Percentiles rank a stretch among this genome's conserved stretches.
These are phyloP conservation scores for Hemaris fuciformis DNA, from an alignment of 2,888 invertebrate species.

Conservation along the genomic window DNA sequence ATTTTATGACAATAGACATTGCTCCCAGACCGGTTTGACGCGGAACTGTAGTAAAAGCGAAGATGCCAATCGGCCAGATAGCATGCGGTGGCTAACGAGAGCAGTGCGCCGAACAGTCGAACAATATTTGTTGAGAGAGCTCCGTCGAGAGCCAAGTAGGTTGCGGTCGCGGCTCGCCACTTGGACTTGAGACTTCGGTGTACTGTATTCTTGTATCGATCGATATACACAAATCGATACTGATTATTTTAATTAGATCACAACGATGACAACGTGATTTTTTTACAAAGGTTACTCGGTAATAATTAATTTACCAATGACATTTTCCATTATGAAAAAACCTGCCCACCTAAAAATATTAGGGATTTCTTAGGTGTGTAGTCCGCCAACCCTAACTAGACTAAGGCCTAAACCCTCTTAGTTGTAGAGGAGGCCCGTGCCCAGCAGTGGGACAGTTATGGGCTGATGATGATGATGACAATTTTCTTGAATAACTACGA, in stretches of 20 bases:
- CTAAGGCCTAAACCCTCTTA: too few species aligned
- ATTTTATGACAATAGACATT: neutral
- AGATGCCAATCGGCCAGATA: slow-evolving; percentile 6
- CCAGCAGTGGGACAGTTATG: too few species aligned
- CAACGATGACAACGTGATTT: too few species aligned
- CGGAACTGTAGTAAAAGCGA: neutral
- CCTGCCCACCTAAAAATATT: too few species aligned
- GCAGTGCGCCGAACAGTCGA: neutral
- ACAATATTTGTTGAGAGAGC: slow-evolving; percentile 12
- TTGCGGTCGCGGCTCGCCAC: slow-evolving; percentile 52
- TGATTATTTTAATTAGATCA: neutral
- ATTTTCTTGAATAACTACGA: too few species aligned
- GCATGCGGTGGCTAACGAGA: neutral
- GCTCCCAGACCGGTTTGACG: neutral
- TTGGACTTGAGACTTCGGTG: slow-evolving; percentile 45
- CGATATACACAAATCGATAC: neutral
- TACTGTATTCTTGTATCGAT: slow-evolving; percentile 22
- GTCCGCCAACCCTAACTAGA: too few species aligned
- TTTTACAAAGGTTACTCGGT: too few species aligned
- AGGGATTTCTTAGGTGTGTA: too few species aligned
- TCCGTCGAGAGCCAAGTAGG: slow-evolving; percentile 54
- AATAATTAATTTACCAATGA: too few species aligned
- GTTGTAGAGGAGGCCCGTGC: too few species aligned
- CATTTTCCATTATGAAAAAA: too few species aligned
- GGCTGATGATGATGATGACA: too few species aligned